Evolutionary conservation across 2,797 vertebrate genomes (phyloP).

Genomic region (Sebastes hubbsi): DNA sequence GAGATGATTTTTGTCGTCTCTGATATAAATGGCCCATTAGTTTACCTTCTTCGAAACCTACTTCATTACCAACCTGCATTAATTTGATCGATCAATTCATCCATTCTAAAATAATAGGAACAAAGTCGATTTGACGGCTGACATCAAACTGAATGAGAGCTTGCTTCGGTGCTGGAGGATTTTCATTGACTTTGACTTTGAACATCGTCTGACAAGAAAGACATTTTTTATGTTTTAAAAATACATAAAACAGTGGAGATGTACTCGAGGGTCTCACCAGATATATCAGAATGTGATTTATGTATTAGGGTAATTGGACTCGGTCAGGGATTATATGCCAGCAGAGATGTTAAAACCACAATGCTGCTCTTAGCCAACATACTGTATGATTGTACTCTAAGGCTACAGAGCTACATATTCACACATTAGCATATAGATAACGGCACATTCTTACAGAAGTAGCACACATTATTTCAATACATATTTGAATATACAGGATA

Average conservation of each 20-base stretch:
- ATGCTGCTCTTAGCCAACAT: not conserved
- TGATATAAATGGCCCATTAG: conserved; percentile 29
- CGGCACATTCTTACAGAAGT: not conserved
- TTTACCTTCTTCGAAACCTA: conserved; percentile 4
- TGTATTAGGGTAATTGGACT: conserved; percentile 52
- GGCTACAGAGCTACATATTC: not conserved
- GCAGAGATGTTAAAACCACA: conserved; percentile 26
- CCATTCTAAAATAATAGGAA: conserved; percentile 8
- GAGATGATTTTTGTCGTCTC: not conserved
- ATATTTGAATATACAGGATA: not conserved
- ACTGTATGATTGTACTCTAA: not conserved
- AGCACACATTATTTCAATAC: not conserved
- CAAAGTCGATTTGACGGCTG: conserved; percentile 14
- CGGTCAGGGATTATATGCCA: conserved; percentile 12
- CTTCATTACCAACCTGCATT: conserved; percentile 6
- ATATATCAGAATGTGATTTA: conserved; percentile 16
- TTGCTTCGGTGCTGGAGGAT: not conserved
- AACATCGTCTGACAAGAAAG: conserved; percentile 20
- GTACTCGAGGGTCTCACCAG: conserved; percentile 8
- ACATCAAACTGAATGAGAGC: conserved; percentile 16
- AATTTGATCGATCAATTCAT: not conserved
- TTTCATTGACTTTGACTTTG: conserved; percentile 36
- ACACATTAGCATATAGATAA: not conserved
- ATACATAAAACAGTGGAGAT: conserved; percentile 19
- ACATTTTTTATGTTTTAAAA: conserved; percentile 40